Evolutionary conservation across 2,888 invertebrate species (phyloP).

Genomic region (Troides helena): DNA sequence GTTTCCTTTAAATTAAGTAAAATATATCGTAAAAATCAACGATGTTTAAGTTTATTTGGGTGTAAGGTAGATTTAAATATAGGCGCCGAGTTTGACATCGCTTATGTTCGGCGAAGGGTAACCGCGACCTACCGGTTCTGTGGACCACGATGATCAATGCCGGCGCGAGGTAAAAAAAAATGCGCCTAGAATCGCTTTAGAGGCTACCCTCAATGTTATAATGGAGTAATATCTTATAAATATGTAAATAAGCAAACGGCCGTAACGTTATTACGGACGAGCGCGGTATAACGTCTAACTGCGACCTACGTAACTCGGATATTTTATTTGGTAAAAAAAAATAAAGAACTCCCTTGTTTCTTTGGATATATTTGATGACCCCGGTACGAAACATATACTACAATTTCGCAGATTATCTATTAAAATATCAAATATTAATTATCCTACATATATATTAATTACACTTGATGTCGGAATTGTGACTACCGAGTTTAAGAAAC

Average conservation of each 20-base stretch:
- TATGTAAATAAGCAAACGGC: slow-evolving; percentile 29
- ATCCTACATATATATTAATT: too few relatives aligned
- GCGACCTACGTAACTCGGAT: not conserved
- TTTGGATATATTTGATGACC: not conserved
- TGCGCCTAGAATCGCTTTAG: slow-evolving; percentile 61
- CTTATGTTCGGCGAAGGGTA: slow-evolving; percentile 69
- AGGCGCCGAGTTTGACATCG: slow-evolving; percentile 37
- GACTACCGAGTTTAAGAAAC: too few relatives aligned
- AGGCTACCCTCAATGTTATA: slow-evolving; percentile 40
- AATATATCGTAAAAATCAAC: slow-evolving; percentile 13
- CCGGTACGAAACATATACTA: not conserved
- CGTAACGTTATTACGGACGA: slow-evolving; percentile 8
- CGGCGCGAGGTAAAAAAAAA: slow-evolving; percentile 72
- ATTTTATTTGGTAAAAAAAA: not conserved
- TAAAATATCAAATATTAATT: too few relatives aligned
- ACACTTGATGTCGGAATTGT: too few relatives aligned
- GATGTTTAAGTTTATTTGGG: slow-evolving; percentile 26
- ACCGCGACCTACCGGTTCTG: slow-evolving; percentile 74
- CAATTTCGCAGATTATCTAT: too few relatives aligned
- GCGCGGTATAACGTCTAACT: not conserved
- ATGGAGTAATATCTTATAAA: slow-evolving; percentile 28
- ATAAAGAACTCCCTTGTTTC: not conserved
- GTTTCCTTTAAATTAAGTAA: not conserved
- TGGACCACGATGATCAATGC: slow-evolving; percentile 67
- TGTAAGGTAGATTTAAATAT: slow-evolving; percentile 47